phyloP scores from a whole-genome alignment of 2,888 invertebrate species.

The Allolobophora icterica region DNA sequence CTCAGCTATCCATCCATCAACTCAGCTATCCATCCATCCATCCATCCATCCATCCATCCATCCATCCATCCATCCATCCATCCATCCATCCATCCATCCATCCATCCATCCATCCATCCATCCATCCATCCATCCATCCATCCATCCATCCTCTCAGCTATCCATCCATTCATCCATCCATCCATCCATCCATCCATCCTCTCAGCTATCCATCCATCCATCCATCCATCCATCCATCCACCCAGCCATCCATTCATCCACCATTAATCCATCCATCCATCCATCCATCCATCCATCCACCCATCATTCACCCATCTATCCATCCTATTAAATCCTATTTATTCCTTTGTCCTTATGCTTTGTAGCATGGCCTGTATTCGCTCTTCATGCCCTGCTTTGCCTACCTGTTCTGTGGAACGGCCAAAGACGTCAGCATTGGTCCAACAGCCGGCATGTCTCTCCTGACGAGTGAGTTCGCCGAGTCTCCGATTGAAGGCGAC shows the following conservation, averaged over 20 bases:
- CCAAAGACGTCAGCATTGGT: conserved; percentile 89
- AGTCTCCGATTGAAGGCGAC: conserved; percentile 49
- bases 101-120: neutral
- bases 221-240: no score
- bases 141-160: neutral
- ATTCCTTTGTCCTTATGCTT: conserved; percentile 27
- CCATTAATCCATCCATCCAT: no score
- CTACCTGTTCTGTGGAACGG: conserved; percentile 87
- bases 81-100: neutral
- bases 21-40: no score
- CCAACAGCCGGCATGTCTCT: conserved; percentile 92
- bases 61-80: neutral
- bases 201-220: neutral
- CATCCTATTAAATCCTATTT: neutral
- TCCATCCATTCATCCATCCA: neutral
- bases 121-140: neutral
- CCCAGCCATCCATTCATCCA: no score
- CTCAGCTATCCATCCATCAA: no score
- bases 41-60: no score
- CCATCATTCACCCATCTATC: no score
- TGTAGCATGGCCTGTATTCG: conserved; percentile 87
- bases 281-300: no score
- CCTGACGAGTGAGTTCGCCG: conserved; percentile 71
- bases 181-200: conserved; percentile 5
- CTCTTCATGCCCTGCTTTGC: conserved; percentile 89